Base-by-base conservation (phyloP, 2,888 invertebrate species). In the Leptinotarsa haldemani region DNA sequence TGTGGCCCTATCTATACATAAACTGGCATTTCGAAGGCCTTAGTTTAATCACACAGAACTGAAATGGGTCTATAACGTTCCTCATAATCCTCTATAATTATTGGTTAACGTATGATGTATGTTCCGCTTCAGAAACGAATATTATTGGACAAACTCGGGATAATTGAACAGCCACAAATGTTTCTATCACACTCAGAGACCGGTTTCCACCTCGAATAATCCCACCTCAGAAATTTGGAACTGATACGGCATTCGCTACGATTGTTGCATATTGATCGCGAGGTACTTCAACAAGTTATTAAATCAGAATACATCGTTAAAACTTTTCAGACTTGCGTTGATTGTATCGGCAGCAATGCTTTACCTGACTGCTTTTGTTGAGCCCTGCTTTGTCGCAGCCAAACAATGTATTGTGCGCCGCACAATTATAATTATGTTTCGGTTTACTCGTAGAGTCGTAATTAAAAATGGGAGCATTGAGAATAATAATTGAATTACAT, bases 251-350 rank as follows among this genome's bases (percentile, higher is more conserved):
- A 83, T 80, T 53, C 18, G 68, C 68, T 80, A 79, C 76, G 77
- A 84, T 83, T 83, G 84, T 84, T 82, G 81, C 82, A 81, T 86
- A 86, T 86, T 83, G 86, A 86, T 86, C 86, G 82, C 79, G 82
- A 80, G 80, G 83, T 84, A 83, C 85, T 85, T 84, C 84, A 83
- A 84, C 86, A 86, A 87, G 87, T 87, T 87, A 87, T 87, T 87
- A 87, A 86, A 86, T 84, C 85, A 85, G 84, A 86, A 87, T 87
- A 87, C 87, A 86, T 87, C 87, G 87, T 87, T 87, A 87, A 87
- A 87, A 87, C 86, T 87, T 87, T 87, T 87, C 86, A 87, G 86
- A 87, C 87, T 87, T 85, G 86, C 85, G 83, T 84, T 83, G 84
- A 86, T 86, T 86, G 85, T 85, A 82, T 82, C 81, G 84, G 82